A percentile compares a stretch with the other conserved stretches of the same genome.
Evolutionary conservation across 2,888 invertebrate genomes (phyloP).

Genomic region (Diplolepis rosae): DNA sequence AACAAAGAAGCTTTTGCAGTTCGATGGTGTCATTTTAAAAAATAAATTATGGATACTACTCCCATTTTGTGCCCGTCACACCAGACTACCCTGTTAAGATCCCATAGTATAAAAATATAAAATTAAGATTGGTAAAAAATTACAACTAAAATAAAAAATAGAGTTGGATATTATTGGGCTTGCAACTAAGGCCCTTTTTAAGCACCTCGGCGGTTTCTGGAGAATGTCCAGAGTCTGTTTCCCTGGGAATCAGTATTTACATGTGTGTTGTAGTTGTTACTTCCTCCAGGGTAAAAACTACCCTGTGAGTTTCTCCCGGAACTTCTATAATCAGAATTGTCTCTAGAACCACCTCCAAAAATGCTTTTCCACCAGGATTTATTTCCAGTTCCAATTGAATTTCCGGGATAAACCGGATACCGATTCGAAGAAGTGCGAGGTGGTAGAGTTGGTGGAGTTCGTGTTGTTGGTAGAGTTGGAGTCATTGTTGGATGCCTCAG

Average conservation of each 20-base stretch:
- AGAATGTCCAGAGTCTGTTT: slow-evolving; percentile 68
- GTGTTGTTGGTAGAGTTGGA: slow-evolving; percentile 43
- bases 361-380: slow-evolving; percentile 59
- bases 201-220: slow-evolving; percentile 48
- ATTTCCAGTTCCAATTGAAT: slow-evolving; percentile 55
- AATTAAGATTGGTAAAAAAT: too few species aligned
- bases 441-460: slow-evolving; percentile 59
- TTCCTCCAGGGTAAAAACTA: slow-evolving; percentile 46
- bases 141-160: not conserved
- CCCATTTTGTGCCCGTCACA: too few species aligned
- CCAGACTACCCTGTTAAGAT: too few species aligned
- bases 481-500: too few species aligned
- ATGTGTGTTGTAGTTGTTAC: slow-evolving; percentile 61
- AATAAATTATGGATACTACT: too few species aligned
- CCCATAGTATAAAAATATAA: too few species aligned
- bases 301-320: slow-evolving; percentile 33
- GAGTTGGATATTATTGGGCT: not conserved
- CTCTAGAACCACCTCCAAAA: slow-evolving; percentile 51
- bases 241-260: slow-evolving; percentile 60
- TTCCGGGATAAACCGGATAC: slow-evolving; percentile 57
- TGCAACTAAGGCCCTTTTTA: not conserved
- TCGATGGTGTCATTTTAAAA: too few species aligned
- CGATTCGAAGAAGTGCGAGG: slow-evolving; percentile 62
- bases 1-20: too few species aligned
- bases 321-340: slow-evolving; percentile 43